Evolutionary conservation across 2,797 vertebrate species (phyloP).

Genomic region (Ciconia nigra): DNA sequence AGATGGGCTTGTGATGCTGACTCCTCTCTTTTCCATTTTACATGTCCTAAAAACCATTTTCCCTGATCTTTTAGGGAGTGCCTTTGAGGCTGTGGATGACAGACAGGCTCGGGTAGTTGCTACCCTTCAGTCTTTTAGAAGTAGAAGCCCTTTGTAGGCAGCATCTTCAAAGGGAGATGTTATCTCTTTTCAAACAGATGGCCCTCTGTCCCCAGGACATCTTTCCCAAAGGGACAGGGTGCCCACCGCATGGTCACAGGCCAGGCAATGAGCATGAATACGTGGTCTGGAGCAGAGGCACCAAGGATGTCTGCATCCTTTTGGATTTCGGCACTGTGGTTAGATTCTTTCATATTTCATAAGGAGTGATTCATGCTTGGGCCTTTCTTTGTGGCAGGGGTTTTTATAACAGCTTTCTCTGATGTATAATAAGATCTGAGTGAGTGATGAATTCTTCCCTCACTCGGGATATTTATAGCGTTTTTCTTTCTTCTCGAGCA

Average conservation of each 20-base stretch:
- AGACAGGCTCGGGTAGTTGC: not conserved
- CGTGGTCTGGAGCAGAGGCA: fast-evolving
- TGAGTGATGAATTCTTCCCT: conserved; percentile 44
- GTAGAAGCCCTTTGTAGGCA: not conserved
- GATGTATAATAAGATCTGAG: not conserved
- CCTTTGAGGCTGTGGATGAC: not conserved
- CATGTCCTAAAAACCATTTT: not conserved
- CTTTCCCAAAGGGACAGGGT: not conserved
- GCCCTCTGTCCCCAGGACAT: not conserved
- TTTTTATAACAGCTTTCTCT: conserved; percentile 12
- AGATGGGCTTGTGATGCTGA: not conserved
- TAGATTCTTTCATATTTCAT: not conserved
- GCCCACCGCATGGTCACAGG: not conserved
- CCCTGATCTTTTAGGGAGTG: not conserved
- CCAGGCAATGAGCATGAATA: not conserved
- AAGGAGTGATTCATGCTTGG: not conserved
- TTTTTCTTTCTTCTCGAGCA: not conserved
- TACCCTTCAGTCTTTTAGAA: not conserved
- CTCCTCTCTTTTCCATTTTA: not conserved
- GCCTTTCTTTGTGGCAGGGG: not conserved
- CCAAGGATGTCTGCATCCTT: not conserved
- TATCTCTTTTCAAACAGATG: not conserved
- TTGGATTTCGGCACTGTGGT: fast-evolving
- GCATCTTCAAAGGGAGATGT: not conserved
- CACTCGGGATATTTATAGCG: conserved; percentile 31